Base-by-base conservation (phyloP, 2,888 invertebrate genomes). In the Noctua janthe region DNA sequence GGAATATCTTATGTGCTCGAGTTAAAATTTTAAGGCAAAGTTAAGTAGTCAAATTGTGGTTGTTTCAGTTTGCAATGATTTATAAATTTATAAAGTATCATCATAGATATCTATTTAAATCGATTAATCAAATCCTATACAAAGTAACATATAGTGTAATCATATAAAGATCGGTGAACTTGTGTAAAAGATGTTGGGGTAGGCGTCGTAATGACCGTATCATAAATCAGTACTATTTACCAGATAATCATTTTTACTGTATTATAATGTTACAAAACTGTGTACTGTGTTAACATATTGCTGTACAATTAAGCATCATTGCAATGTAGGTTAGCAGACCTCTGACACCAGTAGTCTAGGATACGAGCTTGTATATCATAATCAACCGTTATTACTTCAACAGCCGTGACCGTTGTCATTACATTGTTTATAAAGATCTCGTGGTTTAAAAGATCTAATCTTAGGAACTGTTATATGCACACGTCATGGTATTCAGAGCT, bases 301-400 rank as follows among this genome's bases (percentile, higher is more conserved):
- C n/a, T 49, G 8, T 54, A 56, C n/a, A 59, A 83, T 84, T 82
- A 78, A 43, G 39, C 29, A 15, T 72, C 3, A 29, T 69, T 29
- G 20, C 17, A 0, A 29, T 39, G 2, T 15, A 64, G 56, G 23
- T 54, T 56, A n/a, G 35, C 20, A 54, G 71, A 78, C 59, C 74
- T 83, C 47, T 80, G 56, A 23, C 80, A 84, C n/a, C 15, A 51
- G 29, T 1, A 69, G 23, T 54, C 23, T 69, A 72, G 43, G 29
- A 43, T 69, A 67, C 43, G 43, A 51, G 35, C 15, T n/a, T 51
- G 20, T 64, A 17, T 64, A 81, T 74, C 35, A 13, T 67, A 69
- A 80, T 71, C 23, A 81, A 51, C 64, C 17, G n/a, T 67, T 1
- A 81, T 85, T 85, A 74, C 35, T 54, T 13, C 35, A 43, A 71